These are phyloP conservation scores for Acrocephalus kingi DNA, from an alignment of 2,113 vertebrate species.

Conservation along the genomic window DNA sequence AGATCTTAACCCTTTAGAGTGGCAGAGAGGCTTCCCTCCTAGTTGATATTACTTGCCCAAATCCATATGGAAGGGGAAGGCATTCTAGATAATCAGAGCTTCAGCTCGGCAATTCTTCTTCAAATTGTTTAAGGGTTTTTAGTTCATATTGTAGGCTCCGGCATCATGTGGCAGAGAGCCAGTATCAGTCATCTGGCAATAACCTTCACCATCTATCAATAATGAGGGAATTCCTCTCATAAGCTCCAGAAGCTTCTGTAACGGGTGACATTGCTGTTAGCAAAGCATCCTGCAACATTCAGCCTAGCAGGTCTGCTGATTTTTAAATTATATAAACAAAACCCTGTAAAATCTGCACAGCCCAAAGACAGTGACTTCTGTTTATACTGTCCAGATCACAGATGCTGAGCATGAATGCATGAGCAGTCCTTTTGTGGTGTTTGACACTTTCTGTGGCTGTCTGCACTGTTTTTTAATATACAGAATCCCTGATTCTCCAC, in stretches of 20 bases:
- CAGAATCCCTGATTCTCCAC: slow-evolving; percentile 55
- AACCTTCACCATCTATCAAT: background rate
- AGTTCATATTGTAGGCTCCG: slow-evolving; percentile 16
- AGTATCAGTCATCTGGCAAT: slow-evolving; percentile 26
- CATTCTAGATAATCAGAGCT: slow-evolving; percentile 9
- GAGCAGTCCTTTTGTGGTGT: slow-evolving; percentile 45
- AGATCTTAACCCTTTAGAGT: background rate
- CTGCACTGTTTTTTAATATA: slow-evolving; percentile 57
- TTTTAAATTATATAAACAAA: slow-evolving; percentile 50
- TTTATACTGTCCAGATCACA: slow-evolving; percentile 49
- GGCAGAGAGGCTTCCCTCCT: background rate
- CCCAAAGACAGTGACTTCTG: slow-evolving; percentile 10
- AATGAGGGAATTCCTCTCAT: slow-evolving; percentile 18
- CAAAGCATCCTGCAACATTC: slow-evolving; percentile 40
- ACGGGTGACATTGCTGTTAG: background rate
- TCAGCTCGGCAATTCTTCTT: slow-evolving; percentile 35
- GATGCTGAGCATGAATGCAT: slow-evolving; percentile 56
- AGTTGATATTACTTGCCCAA: background rate
- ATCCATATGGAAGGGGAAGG: background rate
- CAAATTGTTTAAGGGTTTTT: slow-evolving; percentile 36
- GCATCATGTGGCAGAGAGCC: slow-evolving; percentile 19
- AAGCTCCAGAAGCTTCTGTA: background rate
- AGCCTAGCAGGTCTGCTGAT: slow-evolving; percentile 33
- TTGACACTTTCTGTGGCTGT: slow-evolving; percentile 44
- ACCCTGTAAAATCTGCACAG: background rate